Base-by-base conservation (phyloP, 2,113 vertebrate genomes). In the Phalacrocorax aristotelis region DNA sequence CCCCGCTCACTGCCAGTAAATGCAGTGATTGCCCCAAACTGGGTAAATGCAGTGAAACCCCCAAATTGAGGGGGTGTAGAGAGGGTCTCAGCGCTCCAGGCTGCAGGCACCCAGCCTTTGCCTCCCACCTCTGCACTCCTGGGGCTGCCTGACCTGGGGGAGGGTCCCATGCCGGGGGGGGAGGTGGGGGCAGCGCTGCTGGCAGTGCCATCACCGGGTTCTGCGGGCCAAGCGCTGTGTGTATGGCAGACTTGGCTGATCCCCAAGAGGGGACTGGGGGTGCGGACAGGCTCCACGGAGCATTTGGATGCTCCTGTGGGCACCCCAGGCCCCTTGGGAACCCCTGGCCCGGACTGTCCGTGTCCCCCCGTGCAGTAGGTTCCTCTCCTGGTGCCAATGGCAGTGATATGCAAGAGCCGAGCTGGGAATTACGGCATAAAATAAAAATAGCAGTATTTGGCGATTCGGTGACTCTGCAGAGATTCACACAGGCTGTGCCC, bases 321-420 rank as follows among this genome's bases (percentile, higher is more conserved):
- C 46, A 14, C 14, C 30, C 32, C 7, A 0, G 0, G 17, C 19
- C 11, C 32, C 32, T 49, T 0, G 0, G 46, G 22, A 15, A 5
- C 13, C 20, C 51, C 40, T 5, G 2, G 18, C 30, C 30, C 5
- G 0, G 20, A 27, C 11, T 3, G 6, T 29, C 40, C 29, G 13
- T 0, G 5, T 10, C 10, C 19, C 32, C 9, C 7, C 5, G 29
- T 16, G 1, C 42, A 8, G 17, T 49, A 11, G 4, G 34, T 52
- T 55, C 25, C 14, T 64, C 60, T 69, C 29, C 19, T 3, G 3
- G 38, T 2, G 20, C 57, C 21, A 54, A 26, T 13, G 55, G 78
- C 83, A 68, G 54, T 23, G 23, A 38, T 29, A 32, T 9, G 6
- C 7, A 18, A 15, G 32, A 40, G 83, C 49, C 17, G 12, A 51